These are phyloP conservation scores for Agriopis leucophaearia DNA, from an alignment of 2,888 invertebrate genomes.

Conservation along the genomic window DNA sequence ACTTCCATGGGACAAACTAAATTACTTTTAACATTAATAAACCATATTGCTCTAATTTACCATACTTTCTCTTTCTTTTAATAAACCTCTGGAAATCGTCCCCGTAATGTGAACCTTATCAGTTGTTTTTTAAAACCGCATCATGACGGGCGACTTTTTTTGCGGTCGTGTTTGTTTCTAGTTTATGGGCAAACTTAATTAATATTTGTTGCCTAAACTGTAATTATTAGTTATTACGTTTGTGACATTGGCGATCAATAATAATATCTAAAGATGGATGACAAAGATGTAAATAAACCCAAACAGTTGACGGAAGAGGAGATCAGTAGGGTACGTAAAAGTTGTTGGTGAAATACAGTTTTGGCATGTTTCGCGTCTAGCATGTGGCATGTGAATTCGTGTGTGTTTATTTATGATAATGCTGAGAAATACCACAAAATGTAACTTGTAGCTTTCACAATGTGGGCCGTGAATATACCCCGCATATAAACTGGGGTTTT, in stretches of 20 bases:
- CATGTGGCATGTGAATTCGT: constrained; percentile 28
- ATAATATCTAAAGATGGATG: constrained; percentile 57
- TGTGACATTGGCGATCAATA: constrained; percentile 26
- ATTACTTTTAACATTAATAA: constrained; percentile 85
- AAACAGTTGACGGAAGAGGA: constrained; percentile 79
- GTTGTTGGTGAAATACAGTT: constrained; percentile 23
- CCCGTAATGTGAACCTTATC: constrained; percentile 73
- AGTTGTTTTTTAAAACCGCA: constrained; percentile 83
- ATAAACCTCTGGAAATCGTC: constrained; percentile 79
- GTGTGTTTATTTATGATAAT: constrained; percentile 36
- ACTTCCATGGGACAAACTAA: constrained; percentile 68
- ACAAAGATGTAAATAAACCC: constrained; percentile 62
- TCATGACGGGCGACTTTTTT: constrained; percentile 77
- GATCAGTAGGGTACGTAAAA: constrained; percentile 73
- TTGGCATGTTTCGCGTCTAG: constrained; percentile 22
- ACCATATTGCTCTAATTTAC: constrained; percentile 84
- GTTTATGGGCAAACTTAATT: constrained; percentile 53
- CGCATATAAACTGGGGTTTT: constrained; percentile 13
- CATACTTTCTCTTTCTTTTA: constrained; percentile 83
- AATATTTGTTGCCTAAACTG: constrained; percentile 49
- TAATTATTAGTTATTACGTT: constrained; percentile 46
- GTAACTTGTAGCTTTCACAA: constrained; percentile 17
- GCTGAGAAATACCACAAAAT: constrained; percentile 32
- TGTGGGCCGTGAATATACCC: constrained; percentile 12
- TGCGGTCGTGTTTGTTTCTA: constrained; percentile 52